Evolutionary conservation across 1,140 invertebrate genomes (phyloP).

Genomic region (Drosophila ambigua): DNA sequence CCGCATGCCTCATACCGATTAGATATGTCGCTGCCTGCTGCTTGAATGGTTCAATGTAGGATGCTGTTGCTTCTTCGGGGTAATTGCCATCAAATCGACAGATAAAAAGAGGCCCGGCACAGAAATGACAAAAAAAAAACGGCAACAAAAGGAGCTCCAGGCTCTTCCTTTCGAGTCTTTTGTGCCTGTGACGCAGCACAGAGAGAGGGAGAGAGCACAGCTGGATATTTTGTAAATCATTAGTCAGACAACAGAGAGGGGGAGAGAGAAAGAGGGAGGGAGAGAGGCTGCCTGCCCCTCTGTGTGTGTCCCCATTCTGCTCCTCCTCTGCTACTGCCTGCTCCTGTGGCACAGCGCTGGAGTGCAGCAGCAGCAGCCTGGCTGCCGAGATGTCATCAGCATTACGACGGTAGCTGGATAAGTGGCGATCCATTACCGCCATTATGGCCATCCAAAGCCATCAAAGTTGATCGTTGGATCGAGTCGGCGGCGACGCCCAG

Average conservation of each 20-base stretch:
- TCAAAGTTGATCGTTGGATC: slow-evolving; percentile 17
- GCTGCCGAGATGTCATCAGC: slow-evolving; percentile 35
- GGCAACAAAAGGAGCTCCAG: no score
- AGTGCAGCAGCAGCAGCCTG: slow-evolving; percentile 38
- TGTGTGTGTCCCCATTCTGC: slow-evolving; percentile 21
- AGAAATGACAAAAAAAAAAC: no score
- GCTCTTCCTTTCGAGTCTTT: not conserved
- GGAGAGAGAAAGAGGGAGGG: not conserved
- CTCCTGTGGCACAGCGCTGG: slow-evolving; percentile 6
- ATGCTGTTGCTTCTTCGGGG: slow-evolving; percentile 25
- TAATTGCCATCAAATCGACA: slow-evolving; percentile 57
- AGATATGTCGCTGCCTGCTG: slow-evolving; percentile 8
- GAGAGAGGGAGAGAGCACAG: slow-evolving; percentile 33
- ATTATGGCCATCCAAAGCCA: slow-evolving; percentile 3
- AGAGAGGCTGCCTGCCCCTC: slow-evolving; percentile 6
- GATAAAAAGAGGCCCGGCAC: slow-evolving; percentile 34
- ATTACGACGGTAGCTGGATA: slow-evolving; percentile 12
- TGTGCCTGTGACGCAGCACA: not conserved
- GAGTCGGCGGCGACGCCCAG: no score
- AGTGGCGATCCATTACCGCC: slow-evolving; percentile 2
- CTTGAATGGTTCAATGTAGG: slow-evolving; percentile 26
- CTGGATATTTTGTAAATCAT: slow-evolving; percentile 66
- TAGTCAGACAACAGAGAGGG: slow-evolving; percentile 50
- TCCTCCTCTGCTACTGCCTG: not conserved
- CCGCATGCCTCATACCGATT: slow-evolving; percentile 8